These are phyloP conservation scores for Dinoponera quadriceps DNA, from an alignment of 1,140 invertebrate genomes.

Conservation along the genomic window DNA sequence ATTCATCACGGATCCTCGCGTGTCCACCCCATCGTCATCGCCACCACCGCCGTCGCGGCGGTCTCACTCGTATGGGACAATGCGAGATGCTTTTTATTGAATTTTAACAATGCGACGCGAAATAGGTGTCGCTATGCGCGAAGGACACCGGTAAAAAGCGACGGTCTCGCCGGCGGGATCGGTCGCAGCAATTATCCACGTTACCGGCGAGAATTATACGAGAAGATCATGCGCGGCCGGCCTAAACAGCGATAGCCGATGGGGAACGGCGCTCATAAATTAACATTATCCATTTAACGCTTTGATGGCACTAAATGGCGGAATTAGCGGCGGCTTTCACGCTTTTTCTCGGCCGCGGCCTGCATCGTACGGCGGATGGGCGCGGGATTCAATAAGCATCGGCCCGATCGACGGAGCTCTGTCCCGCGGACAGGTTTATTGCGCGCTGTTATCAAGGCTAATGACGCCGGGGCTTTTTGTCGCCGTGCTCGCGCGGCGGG, in stretches of 20 bases:
- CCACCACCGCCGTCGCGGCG: slow-evolving; percentile 10
- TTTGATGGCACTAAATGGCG: slow-evolving; percentile 45
- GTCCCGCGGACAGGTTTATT: slow-evolving; percentile 46
- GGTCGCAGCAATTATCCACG: slow-evolving; percentile 35
- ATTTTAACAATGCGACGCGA: slow-evolving; percentile 61
- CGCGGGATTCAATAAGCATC: slow-evolving; percentile 46
- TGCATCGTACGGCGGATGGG: background rate
- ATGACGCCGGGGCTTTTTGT: slow-evolving; percentile 40
- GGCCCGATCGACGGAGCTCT: slow-evolving; percentile 34
- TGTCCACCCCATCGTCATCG: background rate
- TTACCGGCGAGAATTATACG: slow-evolving; percentile 40
- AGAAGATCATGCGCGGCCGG: slow-evolving; percentile 26
- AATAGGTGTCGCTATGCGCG: slow-evolving; percentile 44
- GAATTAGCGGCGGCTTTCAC: slow-evolving; percentile 49
- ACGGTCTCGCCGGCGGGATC: slow-evolving; percentile 8
- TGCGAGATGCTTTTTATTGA: slow-evolving; percentile 61
- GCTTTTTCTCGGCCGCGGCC: slow-evolving; percentile 34
- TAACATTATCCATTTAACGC: slow-evolving; percentile 59
- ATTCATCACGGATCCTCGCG: slow-evolving; percentile 57
- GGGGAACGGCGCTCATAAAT: slow-evolving; percentile 45
- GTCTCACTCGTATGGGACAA: slow-evolving; percentile 9
- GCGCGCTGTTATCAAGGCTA: slow-evolving; percentile 54
- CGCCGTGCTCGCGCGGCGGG: background rate
- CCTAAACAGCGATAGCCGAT: slow-evolving; percentile 36
- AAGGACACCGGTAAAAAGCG: slow-evolving; percentile 34